Conservation (phyloP, 1,140 invertebrate genomes). For the Diploscapter pachys region DNA sequence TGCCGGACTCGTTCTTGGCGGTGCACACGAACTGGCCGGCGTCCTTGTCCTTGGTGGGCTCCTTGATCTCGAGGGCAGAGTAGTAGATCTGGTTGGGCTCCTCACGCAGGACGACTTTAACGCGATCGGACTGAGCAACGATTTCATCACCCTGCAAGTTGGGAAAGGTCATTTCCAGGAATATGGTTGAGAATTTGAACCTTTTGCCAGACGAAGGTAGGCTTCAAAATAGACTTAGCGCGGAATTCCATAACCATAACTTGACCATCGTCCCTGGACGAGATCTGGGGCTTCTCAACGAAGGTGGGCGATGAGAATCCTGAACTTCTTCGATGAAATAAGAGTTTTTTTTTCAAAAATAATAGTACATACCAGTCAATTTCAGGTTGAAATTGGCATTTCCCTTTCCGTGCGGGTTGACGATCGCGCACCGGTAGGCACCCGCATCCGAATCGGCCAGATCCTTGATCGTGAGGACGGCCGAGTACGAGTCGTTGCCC, state of each 20-base stretch:
- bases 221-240: slow-evolving; percentile 86
- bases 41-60: slow-evolving; percentile 59
- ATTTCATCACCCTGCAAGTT: slow-evolving; percentile 69
- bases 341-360: slow-evolving; percentile 16
- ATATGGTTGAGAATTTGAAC: not conserved
- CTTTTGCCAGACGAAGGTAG: slow-evolving; percentile 83
- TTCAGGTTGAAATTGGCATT: slow-evolving; percentile 61
- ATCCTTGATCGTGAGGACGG: slow-evolving; percentile 67
- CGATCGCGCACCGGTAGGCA: slow-evolving; percentile 62
- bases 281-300: slow-evolving; percentile 89
- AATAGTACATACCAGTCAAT: slow-evolving; percentile 54
- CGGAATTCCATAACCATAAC: slow-evolving; percentile 95
- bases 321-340: slow-evolving; percentile 24
- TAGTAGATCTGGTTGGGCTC: slow-evolving; percentile 56
- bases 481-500: slow-evolving; percentile 81
- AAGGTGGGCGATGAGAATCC: slow-evolving; percentile 83
- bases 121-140: slow-evolving; percentile 79
- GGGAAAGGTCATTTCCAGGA: not conserved
- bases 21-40: slow-evolving; percentile 59
- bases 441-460: slow-evolving; percentile 61
- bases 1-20: slow-evolving; percentile 59
- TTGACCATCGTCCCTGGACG: slow-evolving; percentile 89
- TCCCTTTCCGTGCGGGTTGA: slow-evolving; percentile 60
- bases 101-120: slow-evolving; percentile 58
- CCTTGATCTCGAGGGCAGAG: slow-evolving; percentile 56